phyloP scores from a whole-genome alignment of 2,113 vertebrate species.

The Heptranchias perlo region DNA sequence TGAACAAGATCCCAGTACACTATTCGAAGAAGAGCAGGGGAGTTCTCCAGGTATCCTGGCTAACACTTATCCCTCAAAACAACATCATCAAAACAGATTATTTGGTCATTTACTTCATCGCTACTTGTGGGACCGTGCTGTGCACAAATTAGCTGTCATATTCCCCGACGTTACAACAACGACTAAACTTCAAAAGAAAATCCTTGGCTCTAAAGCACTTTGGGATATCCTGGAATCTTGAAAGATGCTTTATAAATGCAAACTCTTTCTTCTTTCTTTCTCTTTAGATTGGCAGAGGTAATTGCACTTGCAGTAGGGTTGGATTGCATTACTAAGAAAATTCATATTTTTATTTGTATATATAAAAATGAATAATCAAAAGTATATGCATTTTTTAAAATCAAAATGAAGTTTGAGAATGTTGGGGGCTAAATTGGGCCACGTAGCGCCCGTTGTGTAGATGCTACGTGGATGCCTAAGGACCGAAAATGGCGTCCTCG shows the following conservation, averaged over 20 bases:
- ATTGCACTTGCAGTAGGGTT: neutral
- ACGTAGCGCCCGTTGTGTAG: too few species aligned
- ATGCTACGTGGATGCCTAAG: too few species aligned
- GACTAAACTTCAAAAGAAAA: neutral
- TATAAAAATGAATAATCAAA: neutral
- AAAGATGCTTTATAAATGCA: neutral
- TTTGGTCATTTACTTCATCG: too few species aligned
- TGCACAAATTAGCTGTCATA: too few species aligned
- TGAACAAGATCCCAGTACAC: too few species aligned
- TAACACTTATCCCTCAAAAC: too few species aligned
- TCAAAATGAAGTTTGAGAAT: neutral
- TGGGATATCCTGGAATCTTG: neutral
- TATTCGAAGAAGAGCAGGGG: too few species aligned
- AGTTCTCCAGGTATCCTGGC: too few species aligned
- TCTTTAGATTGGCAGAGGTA: neutral
- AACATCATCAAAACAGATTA: too few species aligned
- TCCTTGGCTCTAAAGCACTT: neutral
- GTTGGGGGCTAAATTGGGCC: too few species aligned
- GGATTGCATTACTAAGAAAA: neutral
- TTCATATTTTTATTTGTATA: neutral
- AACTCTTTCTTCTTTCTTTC: neutral
- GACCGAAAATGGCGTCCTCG: too few species aligned
- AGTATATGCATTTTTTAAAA: neutral
- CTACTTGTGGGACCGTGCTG: too few species aligned
- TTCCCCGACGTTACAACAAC: neutral